Evolutionary conservation across 2,888 invertebrate genomes (phyloP).

Genomic region (Drosophila paramelanica): DNA sequence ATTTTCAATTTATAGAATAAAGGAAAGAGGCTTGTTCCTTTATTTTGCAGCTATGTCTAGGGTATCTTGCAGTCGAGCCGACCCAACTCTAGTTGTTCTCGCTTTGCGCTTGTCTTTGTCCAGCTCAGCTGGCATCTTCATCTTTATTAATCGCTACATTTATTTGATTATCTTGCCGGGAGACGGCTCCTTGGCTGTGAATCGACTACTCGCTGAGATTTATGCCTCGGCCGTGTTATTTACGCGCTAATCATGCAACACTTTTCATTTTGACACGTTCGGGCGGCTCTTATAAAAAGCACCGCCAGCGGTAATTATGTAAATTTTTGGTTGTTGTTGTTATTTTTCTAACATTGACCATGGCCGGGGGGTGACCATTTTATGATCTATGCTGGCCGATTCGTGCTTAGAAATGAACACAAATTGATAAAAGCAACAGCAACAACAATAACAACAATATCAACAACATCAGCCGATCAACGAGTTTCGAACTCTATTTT

Average conservation of each 20-base stretch:
- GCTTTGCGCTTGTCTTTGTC: neutral
- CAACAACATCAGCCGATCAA: conserved; percentile 16
- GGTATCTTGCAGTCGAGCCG: neutral
- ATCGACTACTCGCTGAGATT: conserved; percentile 54
- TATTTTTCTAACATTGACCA: conserved; percentile 46
- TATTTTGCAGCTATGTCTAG: neutral
- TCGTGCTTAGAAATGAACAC: conserved; percentile 74
- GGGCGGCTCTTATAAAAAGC: conserved; percentile 69
- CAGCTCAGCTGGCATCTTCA: conserved; percentile 68
- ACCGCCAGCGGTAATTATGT: conserved; percentile 79
- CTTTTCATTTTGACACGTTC: conserved; percentile 82
- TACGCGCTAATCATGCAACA: conserved; percentile 83
- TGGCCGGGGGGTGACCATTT: conserved; percentile 60
- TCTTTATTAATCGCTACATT: conserved; percentile 78
- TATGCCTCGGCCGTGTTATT: conserved; percentile 73
- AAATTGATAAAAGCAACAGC: conserved; percentile 71
- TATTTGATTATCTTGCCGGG: conserved; percentile 75
- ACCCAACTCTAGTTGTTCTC: neutral
- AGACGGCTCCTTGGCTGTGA: conserved; percentile 26
- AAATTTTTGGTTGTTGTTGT: conserved; percentile 55
- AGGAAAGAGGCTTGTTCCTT: too few species aligned
- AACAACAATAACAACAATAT: conserved; percentile 19
- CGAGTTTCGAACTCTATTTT: conserved; percentile 62
- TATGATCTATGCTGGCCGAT: conserved; percentile 73
- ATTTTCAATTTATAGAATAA: too few species aligned